Conservation (phyloP, 2,113 vertebrate genomes). For the Chaenocephalus aceratus region DNA sequence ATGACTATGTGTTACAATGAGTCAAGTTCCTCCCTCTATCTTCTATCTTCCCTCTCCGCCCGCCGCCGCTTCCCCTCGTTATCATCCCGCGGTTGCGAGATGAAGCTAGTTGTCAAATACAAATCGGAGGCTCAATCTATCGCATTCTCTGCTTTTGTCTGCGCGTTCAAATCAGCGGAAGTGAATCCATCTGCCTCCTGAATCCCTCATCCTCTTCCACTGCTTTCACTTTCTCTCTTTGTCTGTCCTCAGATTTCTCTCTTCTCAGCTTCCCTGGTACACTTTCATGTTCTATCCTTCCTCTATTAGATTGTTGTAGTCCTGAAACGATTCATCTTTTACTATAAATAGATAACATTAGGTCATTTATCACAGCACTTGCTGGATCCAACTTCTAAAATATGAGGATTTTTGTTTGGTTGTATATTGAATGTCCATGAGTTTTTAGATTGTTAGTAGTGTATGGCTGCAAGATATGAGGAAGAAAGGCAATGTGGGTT, state of each 20-base stretch:
- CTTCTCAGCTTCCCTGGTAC: conserved; percentile 2
- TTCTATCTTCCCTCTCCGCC: conserved; percentile 45
- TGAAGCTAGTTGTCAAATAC: conserved; percentile 48
- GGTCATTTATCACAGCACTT: background rate
- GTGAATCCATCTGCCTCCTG: conserved; percentile 40
- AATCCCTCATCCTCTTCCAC: background rate
- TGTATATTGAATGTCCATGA: background rate
- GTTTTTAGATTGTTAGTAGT: background rate
- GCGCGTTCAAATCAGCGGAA: conserved; percentile 33
- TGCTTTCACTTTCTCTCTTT: conserved; percentile 15
- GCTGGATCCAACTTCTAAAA: background rate
- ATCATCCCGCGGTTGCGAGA: conserved; percentile 27
- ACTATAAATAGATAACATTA: conserved; percentile 17
- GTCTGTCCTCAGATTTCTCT: conserved; percentile 24
- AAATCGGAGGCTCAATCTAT: conserved; percentile 38
- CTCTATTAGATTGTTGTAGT: conserved; percentile 5
- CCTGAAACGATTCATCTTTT: conserved; percentile 19
- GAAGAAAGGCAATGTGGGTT: too few relatives aligned
- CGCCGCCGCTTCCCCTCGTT: conserved; percentile 42
- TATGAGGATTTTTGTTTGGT: background rate
- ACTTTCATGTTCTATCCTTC: conserved; percentile 1
- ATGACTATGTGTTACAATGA: conserved; percentile 64
- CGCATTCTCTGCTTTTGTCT: conserved; percentile 52
- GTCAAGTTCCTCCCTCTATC: conserved; percentile 51
- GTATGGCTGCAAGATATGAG: too few relatives aligned